These are phyloP conservation scores for Ascaphus truei DNA, from an alignment of 2,113 vertebrate genomes.

Conservation along the genomic window DNA sequence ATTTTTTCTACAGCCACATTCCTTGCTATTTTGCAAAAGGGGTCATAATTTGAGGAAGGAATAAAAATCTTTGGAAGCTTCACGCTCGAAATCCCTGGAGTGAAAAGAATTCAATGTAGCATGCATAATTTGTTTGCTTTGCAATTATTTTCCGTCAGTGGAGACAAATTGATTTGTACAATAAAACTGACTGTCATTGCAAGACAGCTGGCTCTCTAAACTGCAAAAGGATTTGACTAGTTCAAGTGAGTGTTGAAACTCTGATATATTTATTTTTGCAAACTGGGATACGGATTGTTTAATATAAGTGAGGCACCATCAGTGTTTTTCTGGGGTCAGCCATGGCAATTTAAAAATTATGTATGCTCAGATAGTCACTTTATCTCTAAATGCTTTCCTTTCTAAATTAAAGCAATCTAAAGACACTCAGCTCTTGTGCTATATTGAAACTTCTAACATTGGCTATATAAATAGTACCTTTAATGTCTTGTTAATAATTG, in stretches of 20 bases:
- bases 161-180: slow-evolving; percentile 90
- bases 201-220: slow-evolving; percentile 53
- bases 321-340: slow-evolving; percentile 1
- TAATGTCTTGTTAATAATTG: slow-evolving; percentile 32
- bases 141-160: slow-evolving; percentile 93
- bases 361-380: background rate
- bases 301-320: slow-evolving; percentile 14
- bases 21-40: slow-evolving; percentile 14
- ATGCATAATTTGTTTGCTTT: slow-evolving; percentile 94
- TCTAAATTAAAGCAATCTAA: slow-evolving; percentile 18
- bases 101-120: slow-evolving; percentile 79
- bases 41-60: slow-evolving; percentile 42
- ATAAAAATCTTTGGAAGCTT: slow-evolving; percentile 50
- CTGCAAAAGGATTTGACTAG: slow-evolving; percentile 55
- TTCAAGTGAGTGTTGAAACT: slow-evolving; percentile 45
- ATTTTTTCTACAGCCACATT: background rate
- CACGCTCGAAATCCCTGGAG: slow-evolving; percentile 61
- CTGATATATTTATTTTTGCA: slow-evolving; percentile 22
- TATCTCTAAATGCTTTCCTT: slow-evolving; percentile 11
- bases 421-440: slow-evolving; percentile 5
- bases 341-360: slow-evolving; percentile 1
- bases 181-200: slow-evolving; percentile 64
- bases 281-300: slow-evolving; percentile 7
- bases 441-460: slow-evolving; percentile 11
- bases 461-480: slow-evolving; percentile 19